Conservation (phyloP, 1,140 invertebrate species). For the Aradophagus sp. region DNA sequence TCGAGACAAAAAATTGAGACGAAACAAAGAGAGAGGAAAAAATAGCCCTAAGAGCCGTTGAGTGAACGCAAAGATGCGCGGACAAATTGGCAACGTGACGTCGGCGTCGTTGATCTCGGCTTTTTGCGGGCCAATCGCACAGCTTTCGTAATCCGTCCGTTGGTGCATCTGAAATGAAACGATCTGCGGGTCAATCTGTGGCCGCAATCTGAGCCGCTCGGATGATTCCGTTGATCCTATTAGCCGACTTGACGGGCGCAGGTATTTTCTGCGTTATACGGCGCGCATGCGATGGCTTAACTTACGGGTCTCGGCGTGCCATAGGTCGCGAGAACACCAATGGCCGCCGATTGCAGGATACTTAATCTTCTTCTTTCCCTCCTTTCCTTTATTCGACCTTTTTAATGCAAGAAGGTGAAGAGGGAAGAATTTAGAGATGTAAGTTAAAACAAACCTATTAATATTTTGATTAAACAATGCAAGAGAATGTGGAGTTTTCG, state of each 20-base stretch:
- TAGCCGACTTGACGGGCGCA: slow-evolving; percentile 65
- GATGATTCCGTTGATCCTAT: slow-evolving; percentile 72
- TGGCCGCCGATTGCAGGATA: neutral
- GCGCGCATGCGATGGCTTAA: slow-evolving; percentile 39
- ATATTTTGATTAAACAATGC: too few relatives aligned
- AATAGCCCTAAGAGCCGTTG: too few relatives aligned
- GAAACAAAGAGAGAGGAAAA: too few relatives aligned
- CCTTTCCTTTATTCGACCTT: too few relatives aligned
- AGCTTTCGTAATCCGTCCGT: slow-evolving; percentile 67
- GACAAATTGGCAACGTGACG: slow-evolving; percentile 37
- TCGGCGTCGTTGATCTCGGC: slow-evolving; percentile 47
- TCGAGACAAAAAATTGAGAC: too few relatives aligned
- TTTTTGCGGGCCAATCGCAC: slow-evolving; percentile 41
- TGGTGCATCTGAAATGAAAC: slow-evolving; percentile 67
- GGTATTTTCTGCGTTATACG: slow-evolving; percentile 57
- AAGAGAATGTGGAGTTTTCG: too few relatives aligned
- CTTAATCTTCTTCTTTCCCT: too few relatives aligned
- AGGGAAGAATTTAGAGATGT: too few relatives aligned
- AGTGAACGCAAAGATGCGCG: neutral
- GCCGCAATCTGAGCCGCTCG: slow-evolving; percentile 66
- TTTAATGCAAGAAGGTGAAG: too few relatives aligned
- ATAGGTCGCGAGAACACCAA: slow-evolving; percentile 32
- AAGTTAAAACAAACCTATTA: too few relatives aligned
- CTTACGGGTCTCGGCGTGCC: slow-evolving; percentile 31
- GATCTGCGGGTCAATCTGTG: slow-evolving; percentile 66